A percentile compares a stretch with the other conserved stretches of the same genome.
Evolutionary conservation across 1,140 invertebrate species (phyloP).

Genomic region (Bombus ignitus): DNA sequence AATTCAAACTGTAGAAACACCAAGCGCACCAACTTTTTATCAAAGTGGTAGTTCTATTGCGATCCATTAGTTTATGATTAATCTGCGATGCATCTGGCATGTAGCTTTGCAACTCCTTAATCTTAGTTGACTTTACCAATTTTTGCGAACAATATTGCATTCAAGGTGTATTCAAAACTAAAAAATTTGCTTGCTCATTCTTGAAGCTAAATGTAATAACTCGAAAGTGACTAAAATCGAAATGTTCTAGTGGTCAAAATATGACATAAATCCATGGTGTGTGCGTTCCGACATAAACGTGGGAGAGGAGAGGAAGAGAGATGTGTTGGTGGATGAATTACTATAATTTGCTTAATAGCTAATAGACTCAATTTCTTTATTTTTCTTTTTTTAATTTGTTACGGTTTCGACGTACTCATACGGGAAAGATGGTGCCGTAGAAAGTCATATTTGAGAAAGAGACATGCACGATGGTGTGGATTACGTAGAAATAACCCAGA

Average conservation of each 20-base stretch:
- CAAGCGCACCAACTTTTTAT: not conserved
- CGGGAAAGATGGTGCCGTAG: not conserved
- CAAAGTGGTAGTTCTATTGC: slow-evolving; percentile 3
- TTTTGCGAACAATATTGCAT: not conserved
- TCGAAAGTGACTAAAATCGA: not conserved
- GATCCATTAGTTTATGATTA: slow-evolving; percentile 48
- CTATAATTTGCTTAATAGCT: slow-evolving; percentile 78
- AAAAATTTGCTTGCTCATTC: not conserved
- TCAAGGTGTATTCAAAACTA: not conserved
- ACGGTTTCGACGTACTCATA: not conserved
- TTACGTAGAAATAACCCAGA: slow-evolving; percentile 43
- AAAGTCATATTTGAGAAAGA: not conserved
- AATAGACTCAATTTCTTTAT: slow-evolving; percentile 67
- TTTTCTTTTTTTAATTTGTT: slow-evolving; percentile 10
- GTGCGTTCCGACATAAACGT: slow-evolving; percentile 42
- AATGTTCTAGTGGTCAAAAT: slow-evolving; percentile 39
- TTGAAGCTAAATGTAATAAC: not conserved
- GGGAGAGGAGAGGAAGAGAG: slow-evolving; percentile 65
- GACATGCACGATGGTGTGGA: slow-evolving; percentile 14
- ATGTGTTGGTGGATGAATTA: slow-evolving; percentile 78
- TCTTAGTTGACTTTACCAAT: slow-evolving; percentile 22
- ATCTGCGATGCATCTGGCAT: slow-evolving; percentile 37
- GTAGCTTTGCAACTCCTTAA: not conserved
- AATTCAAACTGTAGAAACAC: not conserved
- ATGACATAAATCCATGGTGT: slow-evolving; percentile 62